These are phyloP conservation scores for Heliconius hewitsoni DNA, from an alignment of 1,140 invertebrate genomes.

Conservation along the genomic window DNA sequence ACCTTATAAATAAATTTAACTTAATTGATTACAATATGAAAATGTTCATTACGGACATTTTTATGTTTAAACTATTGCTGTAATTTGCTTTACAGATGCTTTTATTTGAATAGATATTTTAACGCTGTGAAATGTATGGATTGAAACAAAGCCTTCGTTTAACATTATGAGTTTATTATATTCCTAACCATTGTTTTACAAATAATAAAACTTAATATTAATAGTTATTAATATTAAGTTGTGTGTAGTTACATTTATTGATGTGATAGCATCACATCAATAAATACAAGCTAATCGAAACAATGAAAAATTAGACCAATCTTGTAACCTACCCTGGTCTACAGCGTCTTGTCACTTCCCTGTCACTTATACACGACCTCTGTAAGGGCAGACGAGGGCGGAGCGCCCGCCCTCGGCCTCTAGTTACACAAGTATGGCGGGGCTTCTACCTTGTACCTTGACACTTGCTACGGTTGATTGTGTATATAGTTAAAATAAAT, in stretches of 20 bases:
- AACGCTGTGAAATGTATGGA: too few relatives aligned
- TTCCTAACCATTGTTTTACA: neutral
- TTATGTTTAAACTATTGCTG: too few relatives aligned
- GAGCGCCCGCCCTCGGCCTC: slow-evolving; percentile 52
- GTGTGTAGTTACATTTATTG: too few relatives aligned
- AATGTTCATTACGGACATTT: too few relatives aligned
- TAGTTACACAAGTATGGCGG: slow-evolving; percentile 56
- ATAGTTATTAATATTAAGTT: too few relatives aligned
- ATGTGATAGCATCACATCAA: neutral
- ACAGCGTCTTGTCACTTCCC: slow-evolving; percentile 8
- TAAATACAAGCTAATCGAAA: neutral
- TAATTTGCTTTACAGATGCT: too few relatives aligned
- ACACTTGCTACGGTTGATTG: slow-evolving; percentile 31
- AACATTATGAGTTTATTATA: too few relatives aligned
- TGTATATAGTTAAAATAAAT: neutral
- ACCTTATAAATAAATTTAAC: too few relatives aligned
- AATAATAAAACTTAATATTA: neutral
- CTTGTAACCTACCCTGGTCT: neutral
- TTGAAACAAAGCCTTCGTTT: too few relatives aligned
- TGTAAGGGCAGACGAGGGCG: slow-evolving; percentile 41
- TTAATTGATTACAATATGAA: too few relatives aligned
- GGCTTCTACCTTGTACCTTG: slow-evolving; percentile 35
- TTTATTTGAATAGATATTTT: too few relatives aligned
- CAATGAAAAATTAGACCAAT: neutral
- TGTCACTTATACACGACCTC: slow-evolving; percentile 20